Conservation (phyloP, 1,140 invertebrate genomes). For the Thaumatotibia leucotreta region DNA sequence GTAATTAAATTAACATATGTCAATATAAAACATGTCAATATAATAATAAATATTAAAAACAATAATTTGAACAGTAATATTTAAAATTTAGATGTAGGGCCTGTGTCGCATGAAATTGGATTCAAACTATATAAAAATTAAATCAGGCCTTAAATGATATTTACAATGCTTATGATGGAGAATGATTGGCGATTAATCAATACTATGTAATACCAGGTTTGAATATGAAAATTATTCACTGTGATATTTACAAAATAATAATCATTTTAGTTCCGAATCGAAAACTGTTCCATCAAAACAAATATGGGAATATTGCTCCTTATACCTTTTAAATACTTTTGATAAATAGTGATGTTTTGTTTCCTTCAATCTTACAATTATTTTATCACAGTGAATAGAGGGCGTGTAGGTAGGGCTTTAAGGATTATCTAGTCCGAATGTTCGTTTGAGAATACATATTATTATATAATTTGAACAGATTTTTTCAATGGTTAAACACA, state of each 20-base stretch:
- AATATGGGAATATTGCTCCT: slow-evolving; percentile 15
- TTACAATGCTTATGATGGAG: neutral
- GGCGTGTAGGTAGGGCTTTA: slow-evolving; percentile 15
- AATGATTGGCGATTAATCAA: neutral
- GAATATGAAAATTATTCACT: slow-evolving; percentile 35
- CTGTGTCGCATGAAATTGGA: neutral
- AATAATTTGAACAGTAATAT: slow-evolving; percentile 41
- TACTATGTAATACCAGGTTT: neutral
- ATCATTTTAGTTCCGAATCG: slow-evolving; percentile 20
- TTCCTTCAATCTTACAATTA: slow-evolving; percentile 25
- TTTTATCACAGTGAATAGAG: slow-evolving; percentile 59
- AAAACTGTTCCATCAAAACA: slow-evolving; percentile 8
- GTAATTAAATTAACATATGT: slow-evolving; percentile 68
- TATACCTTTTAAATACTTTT: neutral
- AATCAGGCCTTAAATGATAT: neutral
- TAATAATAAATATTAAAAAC: slow-evolving; percentile 28
- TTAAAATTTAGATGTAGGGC: slow-evolving; percentile 21
- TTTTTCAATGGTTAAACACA: slow-evolving; percentile 11
- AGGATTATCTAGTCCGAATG: neutral
- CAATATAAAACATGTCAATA: slow-evolving; percentile 60
- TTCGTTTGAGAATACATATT: neutral
- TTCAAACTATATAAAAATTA: neutral
- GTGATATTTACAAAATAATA: slow-evolving; percentile 34
- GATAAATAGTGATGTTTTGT: neutral
- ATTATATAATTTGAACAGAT: slow-evolving; percentile 5